Base-by-base conservation (phyloP, 2,797 vertebrate genomes). In the Chromis chromis region DNA sequence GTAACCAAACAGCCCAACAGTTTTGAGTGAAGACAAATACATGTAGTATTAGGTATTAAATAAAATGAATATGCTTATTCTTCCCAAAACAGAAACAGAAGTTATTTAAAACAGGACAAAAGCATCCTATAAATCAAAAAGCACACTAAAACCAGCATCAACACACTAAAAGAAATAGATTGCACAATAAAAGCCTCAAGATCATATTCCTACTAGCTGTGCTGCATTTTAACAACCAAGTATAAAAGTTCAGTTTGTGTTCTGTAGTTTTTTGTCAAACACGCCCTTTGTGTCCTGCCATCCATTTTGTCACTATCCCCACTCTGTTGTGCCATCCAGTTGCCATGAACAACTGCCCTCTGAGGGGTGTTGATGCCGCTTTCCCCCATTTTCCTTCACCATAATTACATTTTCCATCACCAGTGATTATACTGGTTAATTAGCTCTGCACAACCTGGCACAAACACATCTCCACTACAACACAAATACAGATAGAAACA, bases 381-480 rank as follows among this genome's bases (percentile, higher is more conserved):
- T 82, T 64, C 21, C 60, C 31, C 76, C 48, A 54, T 79, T 86
- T 81, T 63, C 69, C 71, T 68, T 76, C 50, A 57, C 62, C 67
- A 55, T 91, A 88, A 90, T 90, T 88, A 91, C 52, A 83, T 89
- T 90, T 93, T 89, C 91, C 83, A 92, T 89, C 83, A 85, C 71
- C 56, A 85, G 65, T 72, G 39, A 90, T 91, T 89, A 85, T 76
- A 76, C 81, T 58, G 71, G 76, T 85, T 92, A 89, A 92, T 93
- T 91, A 91, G 67, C 84, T 69, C 71, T 49, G 54, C 42, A 62
- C 55, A 79, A 70, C 67, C 64, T 68, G 77, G 52, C 56, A 82
- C 65, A 78, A 72, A 85, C 46, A 77, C 53, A 62, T 57, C 42
- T n/a, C 4, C 3, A 58, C 57, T 57, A 21, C 61, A 66, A 70